Conservation (phyloP, 2,113 vertebrate species). For the Tylochromis polylepis region DNA sequence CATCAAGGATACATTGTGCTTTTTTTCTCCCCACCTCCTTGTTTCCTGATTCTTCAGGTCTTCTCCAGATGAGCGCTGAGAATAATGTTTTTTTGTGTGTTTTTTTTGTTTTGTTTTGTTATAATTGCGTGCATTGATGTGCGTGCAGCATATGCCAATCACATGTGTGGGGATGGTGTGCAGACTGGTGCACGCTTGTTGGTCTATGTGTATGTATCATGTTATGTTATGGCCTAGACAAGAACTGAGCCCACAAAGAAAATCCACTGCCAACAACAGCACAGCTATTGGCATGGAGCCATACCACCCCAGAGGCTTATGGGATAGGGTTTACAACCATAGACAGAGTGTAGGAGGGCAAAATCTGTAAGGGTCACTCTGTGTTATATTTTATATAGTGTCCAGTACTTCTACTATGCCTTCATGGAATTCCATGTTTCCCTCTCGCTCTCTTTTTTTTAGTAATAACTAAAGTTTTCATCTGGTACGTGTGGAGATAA, state of each 20-base stretch:
- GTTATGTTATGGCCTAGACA: conserved; percentile 71
- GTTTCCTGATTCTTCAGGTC: conserved; percentile 55
- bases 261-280: conserved; percentile 73
- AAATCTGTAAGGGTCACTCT: conserved; percentile 50
- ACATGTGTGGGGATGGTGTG: not conserved
- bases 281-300: conserved; percentile 69
- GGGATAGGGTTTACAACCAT: conserved; percentile 62
- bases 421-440: conserved; percentile 26
- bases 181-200: conserved; percentile 7
- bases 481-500: conserved; percentile 24
- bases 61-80: conserved; percentile 51
- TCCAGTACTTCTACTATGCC: conserved; percentile 33
- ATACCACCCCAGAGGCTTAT: conserved; percentile 68
- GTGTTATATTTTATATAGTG: conserved; percentile 20
- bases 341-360: conserved; percentile 53
- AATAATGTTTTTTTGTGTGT: conserved; percentile 26
- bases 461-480: conserved; percentile 19
- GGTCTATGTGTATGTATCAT: conserved; percentile 64
- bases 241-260: conserved; percentile 69
- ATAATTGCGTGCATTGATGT: conserved; percentile 46
- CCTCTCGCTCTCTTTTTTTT: not conserved
- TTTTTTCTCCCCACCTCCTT: not conserved
- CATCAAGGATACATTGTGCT: conserved; percentile 70
- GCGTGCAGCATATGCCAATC: conserved; percentile 1
- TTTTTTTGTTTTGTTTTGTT: conserved; percentile 37